These are phyloP conservation scores for Oscarella lobularis DNA, from an alignment of 37 sponge, comb jelly and placozoan genomes.

Conservation along the genomic window DNA sequence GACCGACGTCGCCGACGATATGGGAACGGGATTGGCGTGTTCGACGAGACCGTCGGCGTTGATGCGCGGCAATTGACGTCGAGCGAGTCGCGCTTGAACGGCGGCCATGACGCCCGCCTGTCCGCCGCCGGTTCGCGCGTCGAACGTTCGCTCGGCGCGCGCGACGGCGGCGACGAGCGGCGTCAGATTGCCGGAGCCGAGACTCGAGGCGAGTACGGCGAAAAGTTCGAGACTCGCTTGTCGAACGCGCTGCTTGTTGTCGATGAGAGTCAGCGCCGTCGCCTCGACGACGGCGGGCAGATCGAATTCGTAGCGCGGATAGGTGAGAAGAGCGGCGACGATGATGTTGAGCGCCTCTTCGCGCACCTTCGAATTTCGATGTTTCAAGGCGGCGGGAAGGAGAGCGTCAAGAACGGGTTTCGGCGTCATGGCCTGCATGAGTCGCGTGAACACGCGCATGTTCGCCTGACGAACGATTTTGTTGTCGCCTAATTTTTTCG, in stretches of 20 bases:
- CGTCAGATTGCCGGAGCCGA: constrained; percentile 25
- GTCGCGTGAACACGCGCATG: constrained; percentile 27
- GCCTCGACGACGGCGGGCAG: constrained; percentile 26
- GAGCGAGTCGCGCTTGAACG: constrained; percentile 36
- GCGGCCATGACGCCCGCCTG: constrained; percentile 28
- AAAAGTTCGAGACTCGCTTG: constrained; percentile 60
- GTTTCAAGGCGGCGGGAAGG: constrained; percentile 18
- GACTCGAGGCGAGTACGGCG: constrained; percentile 30
- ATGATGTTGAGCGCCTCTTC: constrained; percentile 67
- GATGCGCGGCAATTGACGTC: constrained; percentile 38
- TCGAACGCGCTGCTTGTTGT: constrained; percentile 47
- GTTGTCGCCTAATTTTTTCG: constrained; percentile 38
- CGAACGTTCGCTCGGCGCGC: constrained; percentile 12
- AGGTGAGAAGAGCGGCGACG: constrained; percentile 41
- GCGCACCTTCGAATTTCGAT: constrained; percentile 36
- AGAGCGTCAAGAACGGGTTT: constrained; percentile 30
- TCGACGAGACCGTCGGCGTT: constrained; percentile 55
- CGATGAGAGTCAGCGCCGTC: constrained; percentile 31
- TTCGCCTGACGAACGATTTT: constrained; percentile 40
- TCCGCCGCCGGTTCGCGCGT: neutral
- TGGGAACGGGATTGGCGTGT: constrained; percentile 20
- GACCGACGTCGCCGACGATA: neutral
- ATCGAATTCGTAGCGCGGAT: constrained; percentile 29
- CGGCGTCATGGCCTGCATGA: constrained; percentile 37
- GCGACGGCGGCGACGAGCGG: constrained; percentile 18